phyloP scores from a whole-genome alignment of 2,888 invertebrate species.

The Aleiodes alternator region DNA sequence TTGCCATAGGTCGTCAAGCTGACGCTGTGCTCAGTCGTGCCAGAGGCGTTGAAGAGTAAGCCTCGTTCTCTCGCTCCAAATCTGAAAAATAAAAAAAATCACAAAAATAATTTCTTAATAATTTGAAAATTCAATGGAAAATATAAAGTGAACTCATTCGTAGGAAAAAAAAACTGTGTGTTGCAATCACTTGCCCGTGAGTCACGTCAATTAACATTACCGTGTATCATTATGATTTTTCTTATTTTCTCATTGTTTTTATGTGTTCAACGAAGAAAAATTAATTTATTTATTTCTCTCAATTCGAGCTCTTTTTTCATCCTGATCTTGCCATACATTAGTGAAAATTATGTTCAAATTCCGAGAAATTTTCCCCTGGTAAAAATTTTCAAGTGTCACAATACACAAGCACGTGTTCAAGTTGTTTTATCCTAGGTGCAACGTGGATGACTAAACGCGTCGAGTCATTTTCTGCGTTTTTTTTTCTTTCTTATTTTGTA shows the following conservation, averaged over 20 bases:
- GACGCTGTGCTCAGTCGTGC: constrained; percentile 45
- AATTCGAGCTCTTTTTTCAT: neutral
- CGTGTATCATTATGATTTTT: constrained; percentile 22
- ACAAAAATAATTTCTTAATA: neutral
- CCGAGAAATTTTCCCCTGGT: too few species aligned
- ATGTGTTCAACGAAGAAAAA: neutral
- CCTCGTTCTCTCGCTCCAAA: neutral
- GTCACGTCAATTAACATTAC: constrained; percentile 38
- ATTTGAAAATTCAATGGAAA: constrained; percentile 2
- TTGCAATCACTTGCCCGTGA: constrained; percentile 36
- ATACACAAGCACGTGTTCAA: neutral
- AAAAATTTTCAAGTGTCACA: neutral
- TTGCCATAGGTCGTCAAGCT: constrained; percentile 25
- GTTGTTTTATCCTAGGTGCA: constrained; percentile 2
- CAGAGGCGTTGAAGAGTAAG: constrained; percentile 36
- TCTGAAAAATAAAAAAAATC: neutral
- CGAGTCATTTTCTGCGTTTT: constrained; percentile 30
- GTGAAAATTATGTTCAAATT: too few species aligned
- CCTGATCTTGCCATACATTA: neutral
- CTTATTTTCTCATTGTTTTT: constrained; percentile 4
- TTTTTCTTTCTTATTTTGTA: neutral
- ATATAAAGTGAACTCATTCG: constrained; percentile 30
- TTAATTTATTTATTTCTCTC: constrained; percentile 22
- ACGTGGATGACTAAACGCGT: constrained; percentile 23
- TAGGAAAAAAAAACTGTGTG: constrained; percentile 29